Evolutionary conservation across 2,113 vertebrate species (phyloP).

Genomic region (Pseudorasbora parva): DNA sequence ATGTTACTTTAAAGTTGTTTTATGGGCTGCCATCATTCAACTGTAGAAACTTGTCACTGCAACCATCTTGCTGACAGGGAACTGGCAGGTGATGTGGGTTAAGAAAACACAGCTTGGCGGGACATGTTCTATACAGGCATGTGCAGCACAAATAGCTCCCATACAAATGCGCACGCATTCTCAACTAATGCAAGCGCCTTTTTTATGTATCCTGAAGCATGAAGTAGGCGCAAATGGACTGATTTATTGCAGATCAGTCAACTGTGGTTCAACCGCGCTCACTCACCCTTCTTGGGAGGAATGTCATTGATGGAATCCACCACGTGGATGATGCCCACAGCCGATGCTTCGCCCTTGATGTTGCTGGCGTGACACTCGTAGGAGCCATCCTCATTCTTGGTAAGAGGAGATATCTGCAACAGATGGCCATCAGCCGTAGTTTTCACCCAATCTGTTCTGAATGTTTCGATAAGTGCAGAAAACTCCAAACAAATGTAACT

Average conservation of each 20-base stretch:
- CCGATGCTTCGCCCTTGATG: conserved; percentile 83
- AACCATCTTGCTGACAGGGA: conserved; percentile 5
- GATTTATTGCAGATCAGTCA: neutral
- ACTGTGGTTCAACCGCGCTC: neutral
- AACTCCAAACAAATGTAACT: neutral
- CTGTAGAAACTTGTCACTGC: conserved; percentile 8
- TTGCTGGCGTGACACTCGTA: conserved; percentile 92
- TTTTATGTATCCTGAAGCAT: neutral
- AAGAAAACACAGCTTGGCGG: neutral
- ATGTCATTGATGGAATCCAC: conserved; percentile 82
- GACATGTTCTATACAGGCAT: neutral
- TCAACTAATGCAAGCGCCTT: neutral
- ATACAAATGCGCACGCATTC: neutral
- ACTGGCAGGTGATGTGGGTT: conserved; percentile 6
- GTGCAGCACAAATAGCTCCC: neutral
- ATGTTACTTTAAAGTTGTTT: neutral
- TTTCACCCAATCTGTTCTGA: conserved; percentile 5
- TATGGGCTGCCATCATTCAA: neutral
- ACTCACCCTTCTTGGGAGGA: conserved; percentile 79
- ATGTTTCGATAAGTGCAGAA: neutral
- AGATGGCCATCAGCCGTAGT: neutral
- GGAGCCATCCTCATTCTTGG: conserved; percentile 84
- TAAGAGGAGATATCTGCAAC: conserved; percentile 87
- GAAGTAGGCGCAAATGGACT: neutral
- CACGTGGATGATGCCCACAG: conserved; percentile 83